Evolutionary conservation across 2,888 invertebrate species (phyloP), one percentile per base, ranked within the genome.

Genomic region (Rotaria socialis): DNA sequence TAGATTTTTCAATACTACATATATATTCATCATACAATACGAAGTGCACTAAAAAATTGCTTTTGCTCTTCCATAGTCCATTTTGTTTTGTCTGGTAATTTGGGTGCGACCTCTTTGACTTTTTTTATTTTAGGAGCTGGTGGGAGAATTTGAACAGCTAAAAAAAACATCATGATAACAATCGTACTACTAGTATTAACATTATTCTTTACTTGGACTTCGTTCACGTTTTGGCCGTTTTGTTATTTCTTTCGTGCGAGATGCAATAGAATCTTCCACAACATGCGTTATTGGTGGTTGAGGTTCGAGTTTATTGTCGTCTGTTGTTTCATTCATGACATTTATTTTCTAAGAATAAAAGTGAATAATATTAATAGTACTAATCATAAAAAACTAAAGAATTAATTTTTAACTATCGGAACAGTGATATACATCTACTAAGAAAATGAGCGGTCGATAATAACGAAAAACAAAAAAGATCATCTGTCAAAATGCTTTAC

Each of bases 151-250:
- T 80, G 80, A 11, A 43, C 10, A 80, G 80, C 80, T 80, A 80
- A 24, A 80, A 14, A 27, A 67, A 67, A 27, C 50, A 50, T 67
- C 11, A 67, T 67, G 8, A 67, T 27, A 1, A 67, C 5, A n/a
- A n/a, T 27, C 5, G 27, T 27, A 27, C 11, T 67, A 27, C 27
- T 16, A 52, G 0, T 52, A 52, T 0, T 52, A 52, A 67, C 2
- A 14, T 67, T 55, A 19, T 22, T 6, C 5, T 22, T 55, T 47
- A 80, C 80, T 43, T 47, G 80, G 80, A n/a, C 80, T 80, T n/a
- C 80, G 80, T 47, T 80, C 80, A 80, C 80, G 80, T 80, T 47
- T 80, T 24, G 80, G 80, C 24, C 80, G 43, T 80, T 80, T 80
- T 2, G 80, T 47, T 41, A 80, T 80, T 80, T 80, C 80, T 47